Conservation (phyloP, 1,140 invertebrate species). For the Pseudoatta argentina region DNA sequence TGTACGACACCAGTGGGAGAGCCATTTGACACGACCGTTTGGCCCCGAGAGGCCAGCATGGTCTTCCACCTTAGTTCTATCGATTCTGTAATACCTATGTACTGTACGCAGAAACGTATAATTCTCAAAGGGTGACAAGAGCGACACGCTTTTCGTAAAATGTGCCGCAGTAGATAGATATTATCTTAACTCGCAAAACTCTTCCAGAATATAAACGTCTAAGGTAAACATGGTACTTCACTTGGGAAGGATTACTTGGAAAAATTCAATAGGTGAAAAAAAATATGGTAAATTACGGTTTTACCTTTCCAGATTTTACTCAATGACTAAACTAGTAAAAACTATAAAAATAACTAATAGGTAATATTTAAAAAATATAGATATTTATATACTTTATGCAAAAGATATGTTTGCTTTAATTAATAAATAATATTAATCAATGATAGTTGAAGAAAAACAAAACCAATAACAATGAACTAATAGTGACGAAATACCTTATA, state of each 20-base stretch:
- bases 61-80: constrained; percentile 8
- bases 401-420: too few relatives aligned
- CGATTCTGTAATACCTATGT: constrained; percentile 37
- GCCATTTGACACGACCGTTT: constrained; percentile 54
- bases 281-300: too few relatives aligned
- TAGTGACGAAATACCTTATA: too few relatives aligned
- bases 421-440: too few relatives aligned
- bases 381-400: too few relatives aligned
- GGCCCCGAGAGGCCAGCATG: constrained; percentile 51
- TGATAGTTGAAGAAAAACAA: too few relatives aligned
- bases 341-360: too few relatives aligned
- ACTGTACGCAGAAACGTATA: neutral
- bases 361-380: too few relatives aligned
- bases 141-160: neutral
- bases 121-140: neutral
- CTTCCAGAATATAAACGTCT: neutral
- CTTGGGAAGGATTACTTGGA: neutral
- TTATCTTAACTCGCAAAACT: neutral
- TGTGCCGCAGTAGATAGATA: neutral
- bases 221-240: neutral
- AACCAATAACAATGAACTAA: too few relatives aligned
- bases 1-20: neutral
- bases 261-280: too few relatives aligned
- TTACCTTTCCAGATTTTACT: too few relatives aligned
- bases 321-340: too few relatives aligned